phyloP scores from a whole-genome alignment of 2,113 vertebrate species.

The Plestiodon gilberti region DNA sequence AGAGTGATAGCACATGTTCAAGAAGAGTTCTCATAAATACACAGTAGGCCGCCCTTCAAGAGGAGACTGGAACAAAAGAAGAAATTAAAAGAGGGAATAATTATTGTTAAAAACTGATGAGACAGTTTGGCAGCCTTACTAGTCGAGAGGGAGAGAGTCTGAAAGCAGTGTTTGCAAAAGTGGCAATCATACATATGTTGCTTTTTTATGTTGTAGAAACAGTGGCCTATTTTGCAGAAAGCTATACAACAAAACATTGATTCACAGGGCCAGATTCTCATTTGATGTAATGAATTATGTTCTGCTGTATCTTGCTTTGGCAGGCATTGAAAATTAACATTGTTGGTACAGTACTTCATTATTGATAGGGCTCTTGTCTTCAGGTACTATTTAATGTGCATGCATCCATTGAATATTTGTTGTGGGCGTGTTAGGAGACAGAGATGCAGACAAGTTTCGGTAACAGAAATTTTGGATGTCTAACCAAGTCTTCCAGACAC shows the following conservation, averaged over 20 bases:
- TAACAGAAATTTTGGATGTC: neutral
- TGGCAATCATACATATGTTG: neutral
- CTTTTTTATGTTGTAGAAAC: neutral
- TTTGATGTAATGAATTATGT: neutral
- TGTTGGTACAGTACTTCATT: neutral
- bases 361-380: neutral
- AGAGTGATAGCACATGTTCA: neutral
- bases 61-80: conserved; percentile 21
- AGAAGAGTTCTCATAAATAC: neutral
- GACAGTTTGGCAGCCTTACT: conserved; percentile 14
- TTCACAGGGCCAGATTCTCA: conserved; percentile 29
- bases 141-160: neutral
- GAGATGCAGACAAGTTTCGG: neutral
- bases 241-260: neutral
- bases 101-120: conserved; percentile 30
- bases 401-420: neutral
- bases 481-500: neutral
- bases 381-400: neutral
- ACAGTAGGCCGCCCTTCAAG: conserved; percentile 4
- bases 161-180: neutral
- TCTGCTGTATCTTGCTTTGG: neutral
- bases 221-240: neutral
- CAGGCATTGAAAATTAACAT: neutral
- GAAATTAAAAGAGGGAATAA: conserved; percentile 40
- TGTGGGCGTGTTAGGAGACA: neutral